Evolutionary conservation across 2,888 invertebrate species (phyloP), one percentile per base, ranked within the genome.

Genomic region (Pterostichus madidus): DNA sequence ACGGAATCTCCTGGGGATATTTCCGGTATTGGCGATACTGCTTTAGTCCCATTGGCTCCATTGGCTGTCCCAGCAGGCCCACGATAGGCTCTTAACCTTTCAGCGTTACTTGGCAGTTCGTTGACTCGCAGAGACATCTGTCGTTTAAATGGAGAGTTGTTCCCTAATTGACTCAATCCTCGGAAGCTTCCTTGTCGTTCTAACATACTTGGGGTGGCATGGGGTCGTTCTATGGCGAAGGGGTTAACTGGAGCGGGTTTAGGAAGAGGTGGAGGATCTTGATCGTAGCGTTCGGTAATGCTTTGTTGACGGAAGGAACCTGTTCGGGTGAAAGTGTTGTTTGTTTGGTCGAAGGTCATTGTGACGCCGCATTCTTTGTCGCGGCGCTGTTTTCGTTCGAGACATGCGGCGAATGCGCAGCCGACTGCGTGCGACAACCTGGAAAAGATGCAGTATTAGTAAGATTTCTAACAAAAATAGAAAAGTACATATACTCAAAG

Each of bases 371-470:
- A 97, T 90, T 99, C 99, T 89, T 98, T 98, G 90, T 99, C 99
- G 84, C 99, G 93, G 85, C 97, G 96, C 90, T 99, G 98, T 90
- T 99, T 99, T 87, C 98, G 94, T 89, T 99, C 99, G 86, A 99
- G 91, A 88, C 99, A 99, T 1, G 99, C 98, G 80, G 99, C 98
- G 91, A 99, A 99, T 73, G 99, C 99, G 92, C 99, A 99, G 53
- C 99, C 99, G 35, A 99, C 99, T 0, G 99, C 99, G 91, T 99
- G 99, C 86, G 99, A 99, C 24, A 81, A 59, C 17, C 68, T 71
- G 17, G 1, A 71, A 71, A 0, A 35, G 3, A 24, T 24, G n/a
- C n/a, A n/a, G n/a, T n/a, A n/a, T n/a, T n/a, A n/a, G n/a, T 24
- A 24, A 24, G 24, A 24, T 24, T 24, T 24, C 3, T 24, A 24